A percentile compares a stretch with the other conserved stretches of the same genome.
phyloP scores from a whole-genome alignment of 2,888 invertebrate genomes.

The Drosophila buzzatii region DNA sequence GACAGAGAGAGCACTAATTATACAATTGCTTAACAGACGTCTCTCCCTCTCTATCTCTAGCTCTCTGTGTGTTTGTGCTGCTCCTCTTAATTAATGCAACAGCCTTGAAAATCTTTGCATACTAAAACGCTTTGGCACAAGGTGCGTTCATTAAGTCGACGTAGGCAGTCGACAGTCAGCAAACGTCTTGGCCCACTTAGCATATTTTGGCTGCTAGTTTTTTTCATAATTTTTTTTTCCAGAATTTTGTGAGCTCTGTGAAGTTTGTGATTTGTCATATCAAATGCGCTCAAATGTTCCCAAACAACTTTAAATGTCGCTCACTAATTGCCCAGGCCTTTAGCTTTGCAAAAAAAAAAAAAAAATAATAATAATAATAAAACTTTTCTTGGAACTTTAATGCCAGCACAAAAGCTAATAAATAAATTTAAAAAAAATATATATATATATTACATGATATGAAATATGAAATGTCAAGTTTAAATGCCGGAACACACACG shows the following conservation, averaged over 20 bases:
- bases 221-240: conserved; percentile 23
- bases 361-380: too few relatives aligned
- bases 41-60: neutral
- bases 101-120: conserved; percentile 72
- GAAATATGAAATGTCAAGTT: conserved; percentile 27
- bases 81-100: conserved; percentile 65
- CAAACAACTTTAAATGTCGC: conserved; percentile 19
- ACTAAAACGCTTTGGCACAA: conserved; percentile 60
- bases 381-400: conserved; percentile 14
- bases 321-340: conserved; percentile 68
- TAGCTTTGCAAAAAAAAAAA: conserved; percentile 30
- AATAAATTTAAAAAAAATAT: neutral
- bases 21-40: conserved; percentile 51
- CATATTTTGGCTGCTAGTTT: conserved; percentile 48
- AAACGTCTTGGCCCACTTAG: conserved; percentile 37
- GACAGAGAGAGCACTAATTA: conserved; percentile 46
- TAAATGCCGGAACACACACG: conserved; percentile 5
- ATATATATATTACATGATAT: neutral
- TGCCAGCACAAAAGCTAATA: neutral
- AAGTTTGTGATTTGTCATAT: conserved; percentile 68
- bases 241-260: conserved; percentile 12
- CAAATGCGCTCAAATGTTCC: conserved; percentile 22
- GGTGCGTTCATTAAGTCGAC: conserved; percentile 68
- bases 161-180: conserved; percentile 23
- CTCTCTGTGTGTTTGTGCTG: conserved; percentile 15